phyloP scores from a whole-genome alignment of 2,797 vertebrate genomes.

The Propithecus perrieri region DNA sequence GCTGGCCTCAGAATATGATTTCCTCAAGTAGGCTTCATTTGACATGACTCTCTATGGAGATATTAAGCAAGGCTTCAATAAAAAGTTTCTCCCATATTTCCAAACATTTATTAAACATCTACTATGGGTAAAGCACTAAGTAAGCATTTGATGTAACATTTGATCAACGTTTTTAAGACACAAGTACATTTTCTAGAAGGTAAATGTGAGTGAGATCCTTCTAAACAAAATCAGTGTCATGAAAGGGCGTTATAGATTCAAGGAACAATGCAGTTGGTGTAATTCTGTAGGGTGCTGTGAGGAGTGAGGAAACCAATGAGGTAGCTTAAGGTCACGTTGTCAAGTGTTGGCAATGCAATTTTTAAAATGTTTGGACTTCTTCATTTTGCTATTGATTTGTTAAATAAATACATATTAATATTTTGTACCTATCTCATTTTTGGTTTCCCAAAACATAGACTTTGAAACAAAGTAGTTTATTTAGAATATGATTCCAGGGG shows the following conservation, averaged over 20 bases:
- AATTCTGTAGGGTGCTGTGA: not conserved
- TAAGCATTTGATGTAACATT: not conserved
- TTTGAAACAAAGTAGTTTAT: not conserved
- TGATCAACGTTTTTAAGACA: not conserved
- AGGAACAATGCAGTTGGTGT: not conserved
- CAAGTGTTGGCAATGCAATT: not conserved
- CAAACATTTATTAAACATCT: not conserved
- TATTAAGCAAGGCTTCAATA: not conserved
- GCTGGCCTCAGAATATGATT: not conserved
- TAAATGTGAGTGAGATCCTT: not conserved
- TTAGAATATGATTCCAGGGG: not conserved
- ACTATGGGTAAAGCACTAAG: not conserved
- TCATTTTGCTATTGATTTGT: not conserved
- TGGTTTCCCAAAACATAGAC: not conserved
- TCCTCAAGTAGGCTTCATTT: not conserved
- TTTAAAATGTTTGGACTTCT: not conserved
- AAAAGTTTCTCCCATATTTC: not conserved
- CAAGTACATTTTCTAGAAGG: not conserved
- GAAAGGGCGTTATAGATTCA: not conserved
- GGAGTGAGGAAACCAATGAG: not conserved
- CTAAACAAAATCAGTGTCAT: not conserved
- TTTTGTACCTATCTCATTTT: not conserved
- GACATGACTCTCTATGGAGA: not conserved
- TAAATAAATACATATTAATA: not conserved
- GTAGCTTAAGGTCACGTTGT: not conserved